Evolutionary conservation across 2,888 invertebrate species (phyloP), one percentile per base, ranked within the genome.

Genomic region (Tiliacea citrago): DNA sequence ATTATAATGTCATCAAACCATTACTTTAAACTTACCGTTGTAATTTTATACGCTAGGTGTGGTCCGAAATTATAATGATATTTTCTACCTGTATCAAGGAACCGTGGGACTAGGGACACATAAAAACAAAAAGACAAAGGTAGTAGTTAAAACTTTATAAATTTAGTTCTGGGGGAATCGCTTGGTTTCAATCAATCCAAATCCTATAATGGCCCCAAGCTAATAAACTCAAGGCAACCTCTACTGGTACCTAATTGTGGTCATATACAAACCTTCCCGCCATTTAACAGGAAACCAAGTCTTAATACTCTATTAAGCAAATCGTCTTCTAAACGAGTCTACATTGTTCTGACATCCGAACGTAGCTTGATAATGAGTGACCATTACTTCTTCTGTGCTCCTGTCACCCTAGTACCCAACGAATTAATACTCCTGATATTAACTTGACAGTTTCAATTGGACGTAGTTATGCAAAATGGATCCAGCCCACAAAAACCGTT

Each of bases 381-480:
- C 82, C 80, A 92, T 92, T 89, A 91, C 79, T 86, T 89, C 86
- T 86, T 87, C 82, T 83, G 82, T 75, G 73, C 67, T 85, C 68
- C 79, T 90, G 88, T 71, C 85, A 75, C 57, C 88, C 87, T 91
- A 86, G 90, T 91, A 90, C 85, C 74, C 83, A 58, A 78, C 68
- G 77, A 86, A 88, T 88, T 91, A 88, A 89, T 90, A 86, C 85
- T 77, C 79, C 71, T 62, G 84, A 82, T 81, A 83, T 88, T 85
- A 86, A 76, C 84, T 81, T 76, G 77, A 84, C 89, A 85, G 88
- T 88, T 89, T 88, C 85, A 84, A 89, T 89, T 89, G 88, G n/a
- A n/a, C n/a, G n/a, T n/a, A n/a, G n/a, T n/a, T n/a, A n/a, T n/a
- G n/a, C n/a, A n/a, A n/a, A n/a, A n/a, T n/a, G n/a, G n/a, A n/a